Percentiles rank a stretch among this genome's conserved stretches.
Conservation (phyloP, 2,113 vertebrate species). For the Hoplias malabaricus region DNA sequence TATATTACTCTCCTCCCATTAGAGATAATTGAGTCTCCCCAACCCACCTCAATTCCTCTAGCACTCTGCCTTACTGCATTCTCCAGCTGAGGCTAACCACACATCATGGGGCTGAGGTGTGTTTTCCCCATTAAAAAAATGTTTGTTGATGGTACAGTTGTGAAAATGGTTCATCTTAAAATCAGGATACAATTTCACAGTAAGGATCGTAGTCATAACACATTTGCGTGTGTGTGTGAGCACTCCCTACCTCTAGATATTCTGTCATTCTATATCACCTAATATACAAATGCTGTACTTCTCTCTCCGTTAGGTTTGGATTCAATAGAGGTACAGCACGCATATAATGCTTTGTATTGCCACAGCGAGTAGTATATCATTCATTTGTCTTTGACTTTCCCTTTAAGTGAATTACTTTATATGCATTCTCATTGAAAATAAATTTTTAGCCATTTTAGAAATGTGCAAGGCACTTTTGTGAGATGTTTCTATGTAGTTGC, state of each 20-base stretch:
- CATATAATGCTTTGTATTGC: too few species aligned
- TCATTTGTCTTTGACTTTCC: too few species aligned
- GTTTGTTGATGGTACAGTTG: not conserved
- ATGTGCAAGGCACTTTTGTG: too few species aligned
- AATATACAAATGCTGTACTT: not conserved
- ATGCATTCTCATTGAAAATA: too few species aligned
- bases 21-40: conserved; percentile 47
- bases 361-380: too few species aligned
- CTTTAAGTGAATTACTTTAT: too few species aligned
- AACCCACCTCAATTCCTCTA: conserved; percentile 11
- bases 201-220: not conserved
- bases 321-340: not conserved
- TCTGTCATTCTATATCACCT: not conserved
- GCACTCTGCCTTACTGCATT: conserved; percentile 30
- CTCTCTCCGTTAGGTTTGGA: not conserved
- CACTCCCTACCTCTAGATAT: not conserved
- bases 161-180: not conserved
- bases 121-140: not conserved
- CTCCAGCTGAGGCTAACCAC: conserved; percentile 18
- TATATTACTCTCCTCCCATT: conserved; percentile 46
- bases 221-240: not conserved
- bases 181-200: not conserved
- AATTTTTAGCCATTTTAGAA: too few species aligned
- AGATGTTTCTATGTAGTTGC: too few species aligned
- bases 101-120: not conserved